These are phyloP conservation scores for Micronycteris hirsuta DNA, from an alignment of 2,113 vertebrate species.

Conservation along the genomic window DNA sequence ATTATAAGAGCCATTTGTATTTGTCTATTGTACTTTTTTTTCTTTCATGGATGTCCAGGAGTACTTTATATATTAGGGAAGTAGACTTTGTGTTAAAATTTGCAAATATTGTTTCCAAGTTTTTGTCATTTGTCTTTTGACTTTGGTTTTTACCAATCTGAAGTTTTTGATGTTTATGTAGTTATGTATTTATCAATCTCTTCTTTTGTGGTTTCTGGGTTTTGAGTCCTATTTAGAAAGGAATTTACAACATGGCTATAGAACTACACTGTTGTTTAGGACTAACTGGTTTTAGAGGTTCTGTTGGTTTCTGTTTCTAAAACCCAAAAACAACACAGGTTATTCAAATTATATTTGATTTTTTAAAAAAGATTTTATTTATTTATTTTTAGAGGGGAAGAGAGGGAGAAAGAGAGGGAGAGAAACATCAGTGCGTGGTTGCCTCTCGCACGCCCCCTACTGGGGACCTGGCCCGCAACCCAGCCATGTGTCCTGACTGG, in stretches of 20 bases:
- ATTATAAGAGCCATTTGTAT: background rate
- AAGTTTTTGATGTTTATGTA: background rate
- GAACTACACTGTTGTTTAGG: background rate
- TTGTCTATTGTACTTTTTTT: background rate
- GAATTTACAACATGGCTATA: background rate
- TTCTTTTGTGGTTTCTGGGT: background rate
- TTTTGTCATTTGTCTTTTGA: slow-evolving; percentile 16
- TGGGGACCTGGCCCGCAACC: no score
- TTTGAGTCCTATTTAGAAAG: background rate
- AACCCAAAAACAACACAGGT: background rate
- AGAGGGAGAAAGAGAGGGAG: no score
- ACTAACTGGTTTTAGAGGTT: background rate
- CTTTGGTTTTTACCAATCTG: background rate
- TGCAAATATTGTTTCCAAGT: background rate
- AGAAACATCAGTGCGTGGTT: no score
- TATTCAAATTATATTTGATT: background rate
- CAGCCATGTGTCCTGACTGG: no score
- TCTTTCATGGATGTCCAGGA: background rate
- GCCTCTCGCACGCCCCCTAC: no score
- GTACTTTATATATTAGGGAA: background rate
- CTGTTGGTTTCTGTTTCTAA: background rate
- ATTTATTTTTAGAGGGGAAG: no score
- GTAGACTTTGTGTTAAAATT: background rate
- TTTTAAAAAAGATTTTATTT: no score
- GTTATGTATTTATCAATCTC: background rate